phyloP scores from a whole-genome alignment of 2,888 invertebrate species.

The Protodeltote pygarga region DNA sequence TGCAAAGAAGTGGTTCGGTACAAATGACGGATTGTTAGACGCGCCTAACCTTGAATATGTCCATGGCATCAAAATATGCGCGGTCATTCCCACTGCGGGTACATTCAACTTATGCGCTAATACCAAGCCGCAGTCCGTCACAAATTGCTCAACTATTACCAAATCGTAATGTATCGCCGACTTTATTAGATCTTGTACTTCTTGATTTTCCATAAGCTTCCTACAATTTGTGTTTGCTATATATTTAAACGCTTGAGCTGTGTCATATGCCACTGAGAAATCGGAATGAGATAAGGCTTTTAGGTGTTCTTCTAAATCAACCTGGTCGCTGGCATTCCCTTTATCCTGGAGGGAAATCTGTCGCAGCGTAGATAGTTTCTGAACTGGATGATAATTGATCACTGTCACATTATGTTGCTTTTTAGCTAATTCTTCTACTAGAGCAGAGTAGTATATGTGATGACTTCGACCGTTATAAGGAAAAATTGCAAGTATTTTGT shows the following conservation, averaged over 20 bases:
- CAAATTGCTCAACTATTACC: slow-evolving; percentile 85
- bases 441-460: slow-evolving; percentile 43
- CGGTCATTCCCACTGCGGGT: slow-evolving; percentile 83
- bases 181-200: slow-evolving; percentile 49
- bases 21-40: slow-evolving; percentile 85
- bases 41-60: slow-evolving; percentile 84
- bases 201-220: slow-evolving; percentile 45
- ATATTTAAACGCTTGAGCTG: slow-evolving; percentile 6
- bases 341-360: slow-evolving; percentile 59
- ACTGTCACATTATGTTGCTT: slow-evolving; percentile 65
- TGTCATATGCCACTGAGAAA: slow-evolving; percentile 23
- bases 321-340: slow-evolving; percentile 15
- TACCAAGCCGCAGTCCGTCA: slow-evolving; percentile 85
- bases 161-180: slow-evolving; percentile 80
- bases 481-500: slow-evolving; percentile 57
- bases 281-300: slow-evolving; percentile 19
- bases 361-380: slow-evolving; percentile 64
- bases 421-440: slow-evolving; percentile 56
- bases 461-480: slow-evolving; percentile 60
- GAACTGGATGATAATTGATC: slow-evolving; percentile 62
- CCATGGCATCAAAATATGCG: slow-evolving; percentile 86
- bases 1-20: slow-evolving; percentile 83
- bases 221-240: slow-evolving; percentile 51
- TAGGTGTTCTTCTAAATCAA: slow-evolving; percentile 19
- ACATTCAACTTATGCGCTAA: slow-evolving; percentile 82